Base-by-base conservation (phyloP, 2,113 vertebrate species). In the Paratilapia polleni region DNA sequence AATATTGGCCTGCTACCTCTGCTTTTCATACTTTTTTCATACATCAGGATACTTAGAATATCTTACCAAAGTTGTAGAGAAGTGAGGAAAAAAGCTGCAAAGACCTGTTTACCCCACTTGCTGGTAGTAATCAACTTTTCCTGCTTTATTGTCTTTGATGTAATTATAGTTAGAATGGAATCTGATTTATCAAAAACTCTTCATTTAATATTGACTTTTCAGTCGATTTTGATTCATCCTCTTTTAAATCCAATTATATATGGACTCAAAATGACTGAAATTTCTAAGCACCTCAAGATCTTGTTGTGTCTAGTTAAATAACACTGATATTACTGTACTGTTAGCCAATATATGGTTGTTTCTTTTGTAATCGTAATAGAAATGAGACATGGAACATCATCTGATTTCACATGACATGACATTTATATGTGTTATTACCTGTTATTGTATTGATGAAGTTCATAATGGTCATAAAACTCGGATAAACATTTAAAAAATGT, bases 1-100 rank as follows among this genome's bases (percentile, higher is more conserved):
- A 7, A 36, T 11, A 28, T 34, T 24, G 64, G 2, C 1, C 13
- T 81, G 11, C 2, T 59, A 4, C 79, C 64, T 22, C 1, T 81
- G 19, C 6, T 90, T 1, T 90, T 88, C 5, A 90, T 87, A 7
- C 3, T 86, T 2, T 89, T 82, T 1, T 88, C 91, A 24, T 92
- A 92, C 14, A 19, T n/a, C 1, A 89, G 47, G 10, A 88, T 92
- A 43, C 3, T 92, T 3, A 14, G 41, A 17, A 43, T 89, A 4
- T 4, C 22, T 0, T 84, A 78, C 26, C 2, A 4, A 20, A 77
- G 85, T 20, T n/a, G 34, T 14, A 13, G 17, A 43, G 52, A 57
- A n/a, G 36, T 80, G 4, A 68, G 36, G 4, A 43, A 28, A n/a
- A 80, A 58, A 6, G 52, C 78, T 41, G 63, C 36, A 19, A n/a